Evolutionary conservation across 2,797 vertebrate genomes (phyloP), one percentile per base, ranked within the genome.

Genomic region (Sphenodon punctatus): DNA sequence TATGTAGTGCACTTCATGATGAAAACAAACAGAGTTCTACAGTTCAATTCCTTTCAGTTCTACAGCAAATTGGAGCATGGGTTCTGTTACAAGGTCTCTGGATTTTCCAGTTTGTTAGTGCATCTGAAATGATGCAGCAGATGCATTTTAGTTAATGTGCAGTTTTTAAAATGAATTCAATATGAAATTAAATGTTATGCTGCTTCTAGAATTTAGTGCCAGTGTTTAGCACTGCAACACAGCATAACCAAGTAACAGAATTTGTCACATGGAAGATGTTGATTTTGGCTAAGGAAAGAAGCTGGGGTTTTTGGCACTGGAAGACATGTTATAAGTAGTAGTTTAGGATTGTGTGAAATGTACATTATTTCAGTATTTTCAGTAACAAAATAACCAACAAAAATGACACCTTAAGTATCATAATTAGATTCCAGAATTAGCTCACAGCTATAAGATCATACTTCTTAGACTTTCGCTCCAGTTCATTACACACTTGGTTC

Each of bases 11-110:
- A 80, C 4, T 39, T 10, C 4, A 61, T 12, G 16, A 0, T 1
- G 39, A 53, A 77, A 53, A 19, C 8, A 25, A 7, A 4, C 15
- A 51, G 46, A 56, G n/a, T n/a, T n/a, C n/a, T n/a, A n/a, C n/a
- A n/a, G n/a, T n/a, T n/a, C 32, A 63, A 70, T 14, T 27, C 25
- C 20, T 8, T 3, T 1, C 22, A 13, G 7, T 20, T 17, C 34
- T 23, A 13, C 15, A 67, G 10, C 3, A 67, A 84, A 34, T 73
- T 59, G 63, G 74, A 70, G n/a, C 36, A n/a, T 36, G 17, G 80
- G 71, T 59, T 39, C 5, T 4, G 1, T 16, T 67, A 53, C 1
- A 15, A 70, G 51, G 22, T 43, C 5, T 7, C 65, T 36, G 15
- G 13, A 45, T 71, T 46, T n/a, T 51, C 53, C 7, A 46, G 34